These are phyloP conservation scores for Frankliniella intonsa DNA, from an alignment of 2,888 invertebrate species.

Conservation along the genomic window DNA sequence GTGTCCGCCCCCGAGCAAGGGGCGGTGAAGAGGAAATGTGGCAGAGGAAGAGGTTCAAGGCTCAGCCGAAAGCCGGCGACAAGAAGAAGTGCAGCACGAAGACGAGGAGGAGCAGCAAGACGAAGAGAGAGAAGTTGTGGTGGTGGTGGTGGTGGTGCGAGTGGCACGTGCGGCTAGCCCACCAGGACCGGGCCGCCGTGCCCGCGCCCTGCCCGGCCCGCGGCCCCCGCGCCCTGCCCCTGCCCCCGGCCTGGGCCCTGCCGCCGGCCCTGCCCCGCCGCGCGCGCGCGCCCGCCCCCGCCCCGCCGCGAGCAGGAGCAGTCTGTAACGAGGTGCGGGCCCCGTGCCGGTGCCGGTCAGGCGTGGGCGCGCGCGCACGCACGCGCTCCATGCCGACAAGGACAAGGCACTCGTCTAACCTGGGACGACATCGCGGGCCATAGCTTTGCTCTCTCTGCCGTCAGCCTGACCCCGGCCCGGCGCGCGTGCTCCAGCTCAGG, in stretches of 20 bases:
- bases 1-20: too few species aligned
- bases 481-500: too few species aligned
- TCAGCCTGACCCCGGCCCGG: too few species aligned
- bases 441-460: background rate
- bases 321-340: background rate
- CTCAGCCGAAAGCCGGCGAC: background rate
- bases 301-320: background rate
- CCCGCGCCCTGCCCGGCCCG: background rate
- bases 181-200: background rate
- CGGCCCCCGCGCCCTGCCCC: background rate
- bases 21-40: too few species aligned
- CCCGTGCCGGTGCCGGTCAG: background rate
- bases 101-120: background rate
- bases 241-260: background rate
- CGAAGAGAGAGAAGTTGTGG: constrained; percentile 14
- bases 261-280: background rate
- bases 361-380: background rate
- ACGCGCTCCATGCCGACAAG: background rate
- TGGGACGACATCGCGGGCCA: background rate
- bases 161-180: background rate
- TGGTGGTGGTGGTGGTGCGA: background rate
- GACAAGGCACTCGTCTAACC: background rate
- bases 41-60: too few species aligned
- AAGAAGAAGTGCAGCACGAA: constrained; percentile 22
- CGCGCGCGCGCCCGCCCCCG: background rate